Conservation (phyloP, 2,888 invertebrate species). For the Pheosia tremula region DNA sequence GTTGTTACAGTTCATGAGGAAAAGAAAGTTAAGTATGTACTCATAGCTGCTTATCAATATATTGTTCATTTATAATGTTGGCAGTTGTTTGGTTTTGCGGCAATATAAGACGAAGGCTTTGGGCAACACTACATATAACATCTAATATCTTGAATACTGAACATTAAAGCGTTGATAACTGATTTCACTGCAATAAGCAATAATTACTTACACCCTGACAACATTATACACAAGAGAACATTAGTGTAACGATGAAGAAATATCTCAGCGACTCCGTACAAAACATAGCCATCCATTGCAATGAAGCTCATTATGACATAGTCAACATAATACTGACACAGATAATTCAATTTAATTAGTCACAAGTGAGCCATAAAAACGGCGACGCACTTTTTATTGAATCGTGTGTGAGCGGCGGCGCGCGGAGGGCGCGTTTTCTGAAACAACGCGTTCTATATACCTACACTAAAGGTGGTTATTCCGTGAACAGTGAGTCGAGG, state of each 20-base stretch:
- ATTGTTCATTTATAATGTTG: too few relatives aligned
- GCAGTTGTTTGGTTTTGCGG: too few relatives aligned
- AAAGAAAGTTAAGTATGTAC: too few relatives aligned
- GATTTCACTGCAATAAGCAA: constrained; percentile 13
- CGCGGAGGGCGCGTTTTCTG: not conserved
- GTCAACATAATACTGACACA: constrained; percentile 23
- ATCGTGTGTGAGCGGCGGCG: not conserved
- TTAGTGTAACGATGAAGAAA: not conserved
- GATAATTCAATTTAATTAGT: constrained; percentile 49
- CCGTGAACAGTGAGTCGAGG: constrained; percentile 2
- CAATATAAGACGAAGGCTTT: too few relatives aligned
- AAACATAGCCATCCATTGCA: constrained; percentile 28
- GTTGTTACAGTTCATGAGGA: too few relatives aligned
- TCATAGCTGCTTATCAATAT: too few relatives aligned
- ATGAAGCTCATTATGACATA: constrained; percentile 35
- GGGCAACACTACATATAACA: too few relatives aligned
- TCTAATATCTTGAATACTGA: too few relatives aligned
- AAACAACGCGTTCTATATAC: not conserved
- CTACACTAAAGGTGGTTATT: constrained; percentile 2
- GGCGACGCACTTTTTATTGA: constrained; percentile 16
- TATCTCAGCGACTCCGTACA: constrained; percentile 19
- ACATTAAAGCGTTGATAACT: constrained; percentile 6
- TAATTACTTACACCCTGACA: not conserved
- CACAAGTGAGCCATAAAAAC: constrained; percentile 34
- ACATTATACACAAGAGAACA: not conserved